Conservation (phyloP, 2,113 vertebrate species). For the Heteronetta atricapilla region DNA sequence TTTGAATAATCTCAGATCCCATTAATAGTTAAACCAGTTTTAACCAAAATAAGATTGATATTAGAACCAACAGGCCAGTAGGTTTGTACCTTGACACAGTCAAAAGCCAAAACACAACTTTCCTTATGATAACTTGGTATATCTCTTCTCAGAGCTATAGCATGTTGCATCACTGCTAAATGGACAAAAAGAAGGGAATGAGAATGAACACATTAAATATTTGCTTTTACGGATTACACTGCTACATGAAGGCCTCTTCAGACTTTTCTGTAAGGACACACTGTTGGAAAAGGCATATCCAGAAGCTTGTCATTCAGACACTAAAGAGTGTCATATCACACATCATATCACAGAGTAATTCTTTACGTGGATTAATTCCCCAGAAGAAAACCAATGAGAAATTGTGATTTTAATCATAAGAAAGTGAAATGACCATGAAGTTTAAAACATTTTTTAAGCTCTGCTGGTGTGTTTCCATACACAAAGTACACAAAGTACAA, state of each 20-base stretch:
- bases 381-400: constrained; percentile 27
- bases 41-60: constrained; percentile 50
- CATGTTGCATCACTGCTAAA: constrained; percentile 26
- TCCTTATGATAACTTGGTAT: not conserved
- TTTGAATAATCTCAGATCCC: constrained; percentile 29
- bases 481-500: constrained; percentile 35
- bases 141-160: constrained; percentile 12
- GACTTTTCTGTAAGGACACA: constrained; percentile 24
- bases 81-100: constrained; percentile 47
- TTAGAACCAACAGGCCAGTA: constrained; percentile 23
- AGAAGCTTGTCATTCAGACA: constrained; percentile 37
- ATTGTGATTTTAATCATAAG: constrained; percentile 5
- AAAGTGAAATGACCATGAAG: constrained; percentile 18
- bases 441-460: constrained; percentile 39
- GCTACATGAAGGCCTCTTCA: constrained; percentile 47
- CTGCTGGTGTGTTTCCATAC: constrained; percentile 59
- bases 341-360: constrained; percentile 53
- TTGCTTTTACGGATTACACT: constrained; percentile 24
- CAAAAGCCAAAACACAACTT: constrained; percentile 56
- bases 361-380: constrained; percentile 32
- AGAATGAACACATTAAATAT: constrained; percentile 6
- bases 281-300: constrained; percentile 13
- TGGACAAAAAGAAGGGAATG: constrained; percentile 16
- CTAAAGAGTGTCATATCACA: constrained; percentile 39
- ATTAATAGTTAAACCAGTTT: constrained; percentile 15